Evolutionary conservation across 2,888 invertebrate genomes (phyloP).

Genomic region (Nomada ferruginata): DNA sequence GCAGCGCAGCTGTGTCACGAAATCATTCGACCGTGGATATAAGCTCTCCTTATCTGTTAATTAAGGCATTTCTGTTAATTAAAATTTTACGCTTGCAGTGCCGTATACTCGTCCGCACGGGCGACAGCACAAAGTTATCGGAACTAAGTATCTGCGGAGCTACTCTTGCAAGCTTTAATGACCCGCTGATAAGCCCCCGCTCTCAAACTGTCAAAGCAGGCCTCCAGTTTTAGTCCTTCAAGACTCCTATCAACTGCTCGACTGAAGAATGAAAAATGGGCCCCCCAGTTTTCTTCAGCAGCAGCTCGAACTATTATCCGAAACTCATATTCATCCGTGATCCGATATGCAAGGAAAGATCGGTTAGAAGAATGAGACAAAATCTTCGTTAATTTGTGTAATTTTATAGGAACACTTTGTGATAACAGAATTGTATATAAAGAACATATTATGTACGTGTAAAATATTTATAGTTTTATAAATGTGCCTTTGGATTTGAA

Average conservation of each 20-base stretch:
- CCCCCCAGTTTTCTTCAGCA: background rate
- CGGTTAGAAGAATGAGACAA: too few species aligned
- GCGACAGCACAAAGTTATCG: slow-evolving; percentile 45
- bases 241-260: background rate
- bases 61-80: slow-evolving; percentile 76
- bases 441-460: too few species aligned
- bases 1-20: slow-evolving; percentile 42
- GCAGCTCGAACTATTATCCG: too few species aligned
- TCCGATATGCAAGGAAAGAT: too few species aligned
- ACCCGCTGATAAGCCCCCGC: slow-evolving; percentile 42
- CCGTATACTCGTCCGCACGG: slow-evolving; percentile 34
- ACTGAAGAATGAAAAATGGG: background rate
- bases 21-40: slow-evolving; percentile 47
- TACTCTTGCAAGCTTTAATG: slow-evolving; percentile 50
- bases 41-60: slow-evolving; percentile 72
- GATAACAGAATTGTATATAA: too few species aligned
- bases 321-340: too few species aligned
- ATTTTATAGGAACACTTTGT: too few species aligned
- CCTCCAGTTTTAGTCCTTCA: slow-evolving; percentile 9
- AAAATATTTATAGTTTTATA: too few species aligned
- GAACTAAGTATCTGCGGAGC: slow-evolving; percentile 47
- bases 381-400: too few species aligned
- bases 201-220: slow-evolving; percentile 31
- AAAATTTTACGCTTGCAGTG: slow-evolving; percentile 73
- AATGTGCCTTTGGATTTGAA: too few species aligned